Evolutionary conservation across 2,113 vertebrate species (phyloP).

Genomic region (Micromys minutus): DNA sequence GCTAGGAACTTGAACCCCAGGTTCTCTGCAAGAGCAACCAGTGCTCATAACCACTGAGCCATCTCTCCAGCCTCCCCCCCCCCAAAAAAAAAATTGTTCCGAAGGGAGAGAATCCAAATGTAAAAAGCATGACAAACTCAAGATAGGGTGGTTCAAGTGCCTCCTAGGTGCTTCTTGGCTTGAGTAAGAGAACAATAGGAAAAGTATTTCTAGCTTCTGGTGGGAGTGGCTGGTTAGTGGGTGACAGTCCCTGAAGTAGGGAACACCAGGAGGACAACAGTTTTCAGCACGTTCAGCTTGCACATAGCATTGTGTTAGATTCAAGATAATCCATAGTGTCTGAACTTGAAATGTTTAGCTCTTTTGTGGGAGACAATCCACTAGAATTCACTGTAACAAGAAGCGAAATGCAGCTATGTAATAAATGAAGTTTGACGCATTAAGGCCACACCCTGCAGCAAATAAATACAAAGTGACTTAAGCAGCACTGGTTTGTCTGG

Average conservation of each 20-base stretch:
- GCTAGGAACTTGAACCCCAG: neutral
- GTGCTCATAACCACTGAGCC: neutral
- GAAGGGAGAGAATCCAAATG: neutral
- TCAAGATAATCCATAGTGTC: neutral
- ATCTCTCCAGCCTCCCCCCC: neutral
- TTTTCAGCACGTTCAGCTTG: constrained; percentile 31
- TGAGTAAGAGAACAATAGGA: neutral
- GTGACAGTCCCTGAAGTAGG: neutral
- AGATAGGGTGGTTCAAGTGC: neutral
- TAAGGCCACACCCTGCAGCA: neutral
- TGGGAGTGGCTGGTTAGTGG: neutral
- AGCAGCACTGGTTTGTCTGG: neutral
- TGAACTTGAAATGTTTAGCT: neutral
- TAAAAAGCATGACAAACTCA: neutral
- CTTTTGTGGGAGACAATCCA: neutral
- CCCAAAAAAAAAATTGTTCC: neutral
- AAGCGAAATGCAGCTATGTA: neutral
- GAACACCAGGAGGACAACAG: neutral
- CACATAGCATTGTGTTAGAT: neutral
- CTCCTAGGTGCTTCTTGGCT: neutral
- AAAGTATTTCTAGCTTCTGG: neutral
- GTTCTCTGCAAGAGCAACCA: neutral
- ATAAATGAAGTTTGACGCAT: neutral
- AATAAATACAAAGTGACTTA: constrained; percentile 8
- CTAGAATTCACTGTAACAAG: constrained; percentile 25